Base-by-base conservation (phyloP, 2,888 invertebrate genomes). In the Apodemia zela region DNA sequence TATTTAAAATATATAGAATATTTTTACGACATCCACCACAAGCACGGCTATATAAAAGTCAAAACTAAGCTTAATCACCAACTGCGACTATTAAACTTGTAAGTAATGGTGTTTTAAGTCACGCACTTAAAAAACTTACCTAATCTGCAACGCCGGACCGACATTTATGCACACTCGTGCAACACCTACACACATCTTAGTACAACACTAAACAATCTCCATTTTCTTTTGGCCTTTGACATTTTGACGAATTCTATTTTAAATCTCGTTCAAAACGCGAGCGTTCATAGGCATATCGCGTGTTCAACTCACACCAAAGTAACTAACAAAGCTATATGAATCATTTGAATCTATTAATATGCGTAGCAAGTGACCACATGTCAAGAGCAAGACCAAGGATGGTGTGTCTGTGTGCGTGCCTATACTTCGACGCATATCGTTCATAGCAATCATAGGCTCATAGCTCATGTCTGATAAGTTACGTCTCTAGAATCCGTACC, bases 311-410 rank as follows among this genome's bases (percentile, higher is more conserved):
- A 77, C 79, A 78, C 75, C 79, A 79, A 75, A 77, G 63, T 65
- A 78, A 77, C 78, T 80, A 75, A 81, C 81, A 77, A 78, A 82
- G 64, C 67, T 67, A 81, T 82, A 83, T 87, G 87, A 87, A 82
- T 87, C 88, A 87, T 80, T 86, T 82, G 79, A 76, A 77, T 84
- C 86, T 89, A 89, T 89, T 89, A 89, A 87, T 89, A 89, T 89
- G 89, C 88, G 84, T 84, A 82, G 82, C 86, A 81, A 87, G 87
- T 87, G 88, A 87, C 89, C 89, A 85, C 78, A 79, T 87, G 88
- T 89, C 88, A 88, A 88, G 88, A 89, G 81, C 88, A 86, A 89
- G 87, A 86, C 82, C 84, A 76, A 76, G 71, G 69, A 67, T 68
- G 71, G 78, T 72, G 11, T 73, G 74, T 72, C 74, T 75, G 77